Percentiles rank a stretch among this genome's conserved stretches.
phyloP scores from a whole-genome alignment of 2,797 vertebrate species.

The Amphiprion clarkii region DNA sequence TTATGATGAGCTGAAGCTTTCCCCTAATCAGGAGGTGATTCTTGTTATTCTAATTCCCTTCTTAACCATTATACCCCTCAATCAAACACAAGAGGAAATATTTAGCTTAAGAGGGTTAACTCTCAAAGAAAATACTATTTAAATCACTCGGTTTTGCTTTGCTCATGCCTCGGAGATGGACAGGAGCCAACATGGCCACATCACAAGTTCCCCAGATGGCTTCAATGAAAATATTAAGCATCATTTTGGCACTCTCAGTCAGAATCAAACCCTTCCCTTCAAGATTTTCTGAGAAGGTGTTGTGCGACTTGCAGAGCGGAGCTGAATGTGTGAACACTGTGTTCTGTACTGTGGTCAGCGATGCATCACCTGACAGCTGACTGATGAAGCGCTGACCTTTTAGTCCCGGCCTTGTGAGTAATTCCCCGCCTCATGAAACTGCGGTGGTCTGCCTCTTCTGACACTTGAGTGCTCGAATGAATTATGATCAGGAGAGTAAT shows the following conservation, averaged over 20 bases:
- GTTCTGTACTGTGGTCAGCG: conserved; percentile 50
- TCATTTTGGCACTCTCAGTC: conserved; percentile 13
- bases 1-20: conserved; percentile 28
- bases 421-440: conserved; percentile 61
- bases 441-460: conserved; percentile 53
- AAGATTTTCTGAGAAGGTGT: conserved; percentile 4
- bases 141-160: conserved; percentile 6
- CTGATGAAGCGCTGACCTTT: conserved; percentile 80
- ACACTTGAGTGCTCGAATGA: conserved; percentile 65
- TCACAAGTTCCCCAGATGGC: conserved; percentile 25
- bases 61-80: conserved; percentile 16
- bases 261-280: background rate
- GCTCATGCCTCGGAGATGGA: conserved; percentile 36
- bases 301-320: background rate
- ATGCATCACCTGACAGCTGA: conserved; percentile 73
- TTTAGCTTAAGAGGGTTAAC: conserved; percentile 1
- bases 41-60: conserved; percentile 31
- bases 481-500: conserved; percentile 59
- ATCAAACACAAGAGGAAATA: conserved; percentile 21
- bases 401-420: conserved; percentile 64
- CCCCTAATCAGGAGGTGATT: conserved; percentile 33
- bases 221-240: conserved; percentile 10
- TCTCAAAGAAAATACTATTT: background rate
- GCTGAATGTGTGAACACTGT: conserved; percentile 8
- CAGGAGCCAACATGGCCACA: conserved; percentile 27